phyloP scores from a whole-genome alignment of 2,888 invertebrate genomes.

The Drosophila hamatofila region DNA sequence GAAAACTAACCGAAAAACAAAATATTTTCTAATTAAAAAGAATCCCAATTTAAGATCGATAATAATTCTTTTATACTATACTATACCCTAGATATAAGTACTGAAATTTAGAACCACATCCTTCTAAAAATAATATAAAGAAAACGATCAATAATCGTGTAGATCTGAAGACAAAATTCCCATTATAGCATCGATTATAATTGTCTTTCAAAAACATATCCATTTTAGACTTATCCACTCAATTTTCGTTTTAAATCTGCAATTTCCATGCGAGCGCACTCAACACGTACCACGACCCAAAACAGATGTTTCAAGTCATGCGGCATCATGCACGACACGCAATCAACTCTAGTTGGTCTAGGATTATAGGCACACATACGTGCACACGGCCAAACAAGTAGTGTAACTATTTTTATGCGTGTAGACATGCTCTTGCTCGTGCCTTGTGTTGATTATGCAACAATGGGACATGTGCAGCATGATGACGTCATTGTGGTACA shows the following conservation, averaged over 20 bases:
- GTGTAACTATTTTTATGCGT: conserved; percentile 7
- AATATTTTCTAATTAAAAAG: too few relatives aligned
- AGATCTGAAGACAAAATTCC: too few relatives aligned
- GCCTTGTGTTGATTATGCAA: conserved; percentile 45
- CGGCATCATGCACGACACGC: conserved; percentile 10
- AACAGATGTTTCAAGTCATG: neutral
- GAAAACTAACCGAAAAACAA: too few relatives aligned
- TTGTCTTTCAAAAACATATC: too few relatives aligned
- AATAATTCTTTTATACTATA: too few relatives aligned
- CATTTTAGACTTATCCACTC: neutral
- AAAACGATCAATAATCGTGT: too few relatives aligned
- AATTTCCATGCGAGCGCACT: neutral
- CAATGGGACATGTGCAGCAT: conserved; percentile 34
- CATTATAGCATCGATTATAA: too few relatives aligned
- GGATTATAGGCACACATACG: neutral
- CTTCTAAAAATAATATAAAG: too few relatives aligned
- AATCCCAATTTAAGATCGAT: too few relatives aligned
- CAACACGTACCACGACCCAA: neutral
- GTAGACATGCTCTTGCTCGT: neutral
- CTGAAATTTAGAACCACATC: too few relatives aligned
- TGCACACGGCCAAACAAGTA: neutral
- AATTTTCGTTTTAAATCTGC: neutral
- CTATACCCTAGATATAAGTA: too few relatives aligned
- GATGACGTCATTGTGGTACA: conserved; percentile 49
- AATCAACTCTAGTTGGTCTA: conserved; percentile 3